Evolutionary conservation across 2,797 vertebrate species (phyloP).

Genomic region (Myripristis jacobus): DNA sequence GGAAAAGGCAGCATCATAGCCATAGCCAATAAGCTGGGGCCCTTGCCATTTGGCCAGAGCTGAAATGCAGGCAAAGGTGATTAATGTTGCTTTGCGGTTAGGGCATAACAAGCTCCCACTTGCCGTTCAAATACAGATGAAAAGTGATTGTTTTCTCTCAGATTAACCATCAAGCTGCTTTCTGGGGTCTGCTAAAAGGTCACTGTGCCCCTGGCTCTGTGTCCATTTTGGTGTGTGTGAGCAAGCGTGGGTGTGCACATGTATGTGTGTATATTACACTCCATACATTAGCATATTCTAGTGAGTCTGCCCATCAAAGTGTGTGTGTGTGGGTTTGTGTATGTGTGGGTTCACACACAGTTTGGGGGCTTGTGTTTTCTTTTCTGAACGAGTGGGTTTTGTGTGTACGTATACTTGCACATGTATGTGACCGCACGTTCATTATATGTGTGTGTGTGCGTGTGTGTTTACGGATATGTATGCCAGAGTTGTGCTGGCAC

Average conservation of each 20-base stretch:
- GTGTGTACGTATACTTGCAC: background rate
- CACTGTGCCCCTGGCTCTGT: slow-evolving; percentile 35
- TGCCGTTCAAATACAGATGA: slow-evolving; percentile 70
- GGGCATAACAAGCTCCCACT: slow-evolving; percentile 66
- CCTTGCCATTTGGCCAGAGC: slow-evolving; percentile 67
- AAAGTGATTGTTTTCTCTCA: slow-evolving; percentile 69
- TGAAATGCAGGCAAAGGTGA: slow-evolving; percentile 74
- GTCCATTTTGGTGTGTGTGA: background rate
- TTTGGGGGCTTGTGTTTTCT: background rate
- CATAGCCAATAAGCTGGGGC: slow-evolving; percentile 51
- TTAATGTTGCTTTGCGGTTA: slow-evolving; percentile 69
- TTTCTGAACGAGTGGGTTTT: no score
- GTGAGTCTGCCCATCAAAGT: background rate
- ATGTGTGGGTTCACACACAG: no score
- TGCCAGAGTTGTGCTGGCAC: slow-evolving; percentile 29
- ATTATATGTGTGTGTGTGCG: slow-evolving; percentile 5
- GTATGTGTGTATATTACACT: background rate
- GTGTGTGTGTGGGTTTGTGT: background rate
- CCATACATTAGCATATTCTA: slow-evolving; percentile 12
- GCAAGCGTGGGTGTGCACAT: background rate
- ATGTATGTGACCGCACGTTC: background rate
- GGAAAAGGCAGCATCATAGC: slow-evolving; percentile 37
- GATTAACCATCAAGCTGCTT: slow-evolving; percentile 68
- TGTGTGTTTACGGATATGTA: slow-evolving; percentile 1
- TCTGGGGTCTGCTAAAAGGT: slow-evolving; percentile 55